Percentiles rank a stretch among this genome's conserved stretches.
Evolutionary conservation across 2,113 vertebrate species (phyloP).

Genomic region (Nerophis lumbriciformis): DNA sequence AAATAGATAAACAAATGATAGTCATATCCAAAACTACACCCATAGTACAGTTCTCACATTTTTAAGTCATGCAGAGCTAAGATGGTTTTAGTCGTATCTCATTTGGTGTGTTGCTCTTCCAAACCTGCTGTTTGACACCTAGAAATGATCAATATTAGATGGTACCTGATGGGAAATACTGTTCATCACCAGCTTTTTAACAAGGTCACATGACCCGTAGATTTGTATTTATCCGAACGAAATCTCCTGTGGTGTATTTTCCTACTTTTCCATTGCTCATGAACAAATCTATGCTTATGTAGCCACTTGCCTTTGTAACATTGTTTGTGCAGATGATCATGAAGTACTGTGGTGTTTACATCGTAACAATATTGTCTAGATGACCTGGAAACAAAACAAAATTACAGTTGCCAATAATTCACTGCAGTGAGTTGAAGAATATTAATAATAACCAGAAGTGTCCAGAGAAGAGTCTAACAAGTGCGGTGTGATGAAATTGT

Average conservation of each 20-base stretch:
- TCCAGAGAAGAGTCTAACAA: constrained; percentile 48
- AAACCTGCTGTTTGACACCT: constrained; percentile 5
- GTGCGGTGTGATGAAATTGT: constrained; percentile 33
- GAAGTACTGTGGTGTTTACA: constrained; percentile 76
- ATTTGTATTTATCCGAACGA: constrained; percentile 49
- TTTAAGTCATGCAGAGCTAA: constrained; percentile 22
- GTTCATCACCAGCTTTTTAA: constrained; percentile 69
- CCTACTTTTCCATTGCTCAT: constrained; percentile 26
- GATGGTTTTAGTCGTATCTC: constrained; percentile 17
- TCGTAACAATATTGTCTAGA: constrained; percentile 70
- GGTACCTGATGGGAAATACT: constrained; percentile 26
- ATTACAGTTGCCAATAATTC: constrained; percentile 66
- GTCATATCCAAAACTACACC: constrained; percentile 31
- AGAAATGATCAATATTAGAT: neutral
- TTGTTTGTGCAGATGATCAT: constrained; percentile 69
- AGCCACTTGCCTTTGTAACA: constrained; percentile 75
- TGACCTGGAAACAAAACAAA: constrained; percentile 42
- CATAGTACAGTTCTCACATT: constrained; percentile 4
- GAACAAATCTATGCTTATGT: constrained; percentile 75
- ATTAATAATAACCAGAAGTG: constrained; percentile 59
- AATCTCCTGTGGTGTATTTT: constrained; percentile 42
- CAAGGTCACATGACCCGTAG: constrained; percentile 54
- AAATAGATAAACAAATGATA: too few species aligned
- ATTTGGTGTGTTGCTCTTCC: constrained; percentile 41
- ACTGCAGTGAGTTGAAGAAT: constrained; percentile 51